A percentile compares a stretch with the other conserved stretches of the same genome.
Conservation (phyloP, 92 coral and sea anemone species). For the Isaurus tuberculatus region DNA sequence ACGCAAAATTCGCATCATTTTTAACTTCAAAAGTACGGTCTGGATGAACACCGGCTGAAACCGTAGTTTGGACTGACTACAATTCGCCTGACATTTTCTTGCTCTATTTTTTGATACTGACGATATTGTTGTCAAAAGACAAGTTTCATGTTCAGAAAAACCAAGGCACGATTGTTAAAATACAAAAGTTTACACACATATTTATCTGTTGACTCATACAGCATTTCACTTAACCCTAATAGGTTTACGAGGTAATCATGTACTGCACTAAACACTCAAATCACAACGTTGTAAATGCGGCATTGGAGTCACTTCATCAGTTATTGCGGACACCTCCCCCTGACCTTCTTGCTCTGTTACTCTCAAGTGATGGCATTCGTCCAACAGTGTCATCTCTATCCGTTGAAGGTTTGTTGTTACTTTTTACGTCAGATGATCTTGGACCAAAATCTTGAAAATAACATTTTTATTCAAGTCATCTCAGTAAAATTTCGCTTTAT, state of each 20-base stretch:
- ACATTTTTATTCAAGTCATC: background rate
- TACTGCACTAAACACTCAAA: slow-evolving; percentile 88
- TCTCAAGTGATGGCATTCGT: slow-evolving; percentile 82
- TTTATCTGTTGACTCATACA: too few species aligned
- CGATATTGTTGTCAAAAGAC: too few species aligned
- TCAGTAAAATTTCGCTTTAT: too few species aligned
- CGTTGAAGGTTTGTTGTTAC: slow-evolving; percentile 51
- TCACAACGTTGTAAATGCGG: slow-evolving; percentile 95
- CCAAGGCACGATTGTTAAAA: too few species aligned
- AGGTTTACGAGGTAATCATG: slow-evolving; percentile 95
- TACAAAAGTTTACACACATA: too few species aligned
- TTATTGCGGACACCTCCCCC: slow-evolving; percentile 95
- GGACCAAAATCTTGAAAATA: background rate
- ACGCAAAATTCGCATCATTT: too few species aligned
- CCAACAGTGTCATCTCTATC: slow-evolving; percentile 69
- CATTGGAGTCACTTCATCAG: slow-evolving; percentile 86
- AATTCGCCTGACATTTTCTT: too few species aligned
- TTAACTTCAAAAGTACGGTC: too few species aligned
- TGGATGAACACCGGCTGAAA: too few species aligned
- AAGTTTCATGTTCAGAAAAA: too few species aligned
- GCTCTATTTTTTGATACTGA: too few species aligned
- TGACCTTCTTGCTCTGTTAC: slow-evolving; percentile 71
- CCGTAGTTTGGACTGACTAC: too few species aligned
- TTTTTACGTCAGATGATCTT: background rate
- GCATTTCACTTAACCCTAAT: background rate